Conservation (phyloP, 2,888 invertebrate species). For the Doris montereyensis region DNA sequence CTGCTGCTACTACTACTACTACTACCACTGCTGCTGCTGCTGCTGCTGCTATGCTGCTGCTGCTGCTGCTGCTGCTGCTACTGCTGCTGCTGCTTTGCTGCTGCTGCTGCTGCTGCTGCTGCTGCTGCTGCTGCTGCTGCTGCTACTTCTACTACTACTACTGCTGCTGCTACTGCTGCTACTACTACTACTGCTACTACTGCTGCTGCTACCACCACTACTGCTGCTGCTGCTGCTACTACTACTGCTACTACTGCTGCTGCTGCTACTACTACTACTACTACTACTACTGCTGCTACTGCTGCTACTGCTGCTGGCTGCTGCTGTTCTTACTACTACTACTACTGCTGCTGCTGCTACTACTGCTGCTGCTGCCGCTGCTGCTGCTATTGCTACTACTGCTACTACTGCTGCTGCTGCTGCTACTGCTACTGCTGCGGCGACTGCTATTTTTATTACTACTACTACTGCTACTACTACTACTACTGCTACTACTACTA, state of each 20-base stretch:
- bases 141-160: background rate
- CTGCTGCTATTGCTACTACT: constrained; percentile 9
- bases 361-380: constrained; percentile 12
- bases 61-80: no score
- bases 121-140: background rate
- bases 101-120: no score
- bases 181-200: background rate
- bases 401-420: constrained; percentile 23
- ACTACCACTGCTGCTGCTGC: no score
- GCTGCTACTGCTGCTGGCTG: constrained; percentile 6
- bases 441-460: background rate
- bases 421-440: background rate
- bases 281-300: background rate
- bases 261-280: background rate
- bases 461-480: background rate
- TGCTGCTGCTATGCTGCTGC: no score
- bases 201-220: background rate
- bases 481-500: background rate
- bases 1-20: no score
- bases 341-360: constrained; percentile 17
- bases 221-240: background rate
- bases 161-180: background rate
- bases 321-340: constrained; percentile 10
- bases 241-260: background rate
- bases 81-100: no score